Percentiles rank a stretch among this genome's conserved stretches.
phyloP scores from a whole-genome alignment of 2,888 invertebrate species.

The Reticulitermes lucifugus region DNA sequence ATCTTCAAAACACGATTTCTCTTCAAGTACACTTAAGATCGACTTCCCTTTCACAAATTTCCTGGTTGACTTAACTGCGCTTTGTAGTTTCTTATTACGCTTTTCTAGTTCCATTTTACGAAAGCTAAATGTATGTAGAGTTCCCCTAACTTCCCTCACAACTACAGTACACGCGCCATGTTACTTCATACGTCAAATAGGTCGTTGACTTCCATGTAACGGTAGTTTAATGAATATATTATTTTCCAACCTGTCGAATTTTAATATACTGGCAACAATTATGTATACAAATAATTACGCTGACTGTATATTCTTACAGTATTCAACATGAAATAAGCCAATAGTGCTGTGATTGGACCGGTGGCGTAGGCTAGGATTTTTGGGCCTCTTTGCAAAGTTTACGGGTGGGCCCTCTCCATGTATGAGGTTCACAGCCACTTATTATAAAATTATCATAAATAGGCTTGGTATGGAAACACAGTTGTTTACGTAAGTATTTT shows the following conservation, averaged over 20 bases:
- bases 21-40: background rate
- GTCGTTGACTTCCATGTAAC: constrained; percentile 36
- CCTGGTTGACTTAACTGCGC: background rate
- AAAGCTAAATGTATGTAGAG: background rate
- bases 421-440: too few species aligned
- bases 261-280: background rate
- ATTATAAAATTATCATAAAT: too few species aligned
- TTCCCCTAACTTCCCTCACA: background rate
- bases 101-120: constrained; percentile 21
- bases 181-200: constrained; percentile 31
- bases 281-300: too few species aligned
- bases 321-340: too few species aligned
- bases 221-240: background rate
- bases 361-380: too few species aligned
- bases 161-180: background rate
- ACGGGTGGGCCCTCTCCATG: too few species aligned
- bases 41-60: constrained; percentile 26
- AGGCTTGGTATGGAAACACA: too few species aligned
- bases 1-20: background rate
- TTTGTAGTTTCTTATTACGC: background rate
- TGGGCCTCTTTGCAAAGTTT: too few species aligned
- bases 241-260: too few species aligned
- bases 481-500: too few species aligned
- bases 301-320: too few species aligned
- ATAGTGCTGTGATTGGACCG: too few species aligned